Base-by-base conservation (phyloP, 2,797 vertebrate species). In the Steatocranus sp. region DNA sequence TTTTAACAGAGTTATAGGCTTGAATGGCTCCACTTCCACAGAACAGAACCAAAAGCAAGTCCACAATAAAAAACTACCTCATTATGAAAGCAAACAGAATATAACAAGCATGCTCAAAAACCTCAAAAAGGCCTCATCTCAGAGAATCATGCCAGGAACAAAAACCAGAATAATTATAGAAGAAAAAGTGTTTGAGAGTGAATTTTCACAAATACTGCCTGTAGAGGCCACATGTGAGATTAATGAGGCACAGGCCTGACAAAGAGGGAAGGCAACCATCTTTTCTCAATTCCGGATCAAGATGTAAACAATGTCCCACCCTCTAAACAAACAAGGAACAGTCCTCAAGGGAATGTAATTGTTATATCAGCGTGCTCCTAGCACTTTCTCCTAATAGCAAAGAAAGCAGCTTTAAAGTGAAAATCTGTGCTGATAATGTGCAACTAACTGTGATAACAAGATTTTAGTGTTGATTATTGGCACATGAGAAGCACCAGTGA, bases 241-340 rank as follows among this genome's bases (percentile, higher is more conserved):
- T 92, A 93, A 94, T 91, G 85, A 92, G 83, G 68, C 77, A 18
- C 89, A 88, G 89, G 63, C 84, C 78, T 30, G 34, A 91, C 88
- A 91, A 88, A 91, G 58, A 79, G 25, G 53, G 51, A 85, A 76
- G 89, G 85, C 20, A 76, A 76, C 86, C 87, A 92, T 88, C 84
- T 90, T 93, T 92, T 89, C 86, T 85, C 81, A 86, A 87, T 91
- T 90, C 88, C 54, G 66, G 56, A 83, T 88, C 78, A 73, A 91
- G 91, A 96, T 91, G 84, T 93, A 94, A 95, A 96, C 88, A 84
- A 38, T 0, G 7, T 50, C 58, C 88, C 92, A 87, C 89, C 91
- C 81, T 80, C 88, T 81, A 84, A 95, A 95, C 87, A 92, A 95
- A 95, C 79, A 86, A 7, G 56, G 82, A 91, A 86, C 49, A 8